Percentiles rank a stretch among this genome's conserved stretches.
These are phyloP conservation scores for Lysiphlebus fabarum DNA, from an alignment of 1,140 invertebrate genomes.

Conservation along the genomic window DNA sequence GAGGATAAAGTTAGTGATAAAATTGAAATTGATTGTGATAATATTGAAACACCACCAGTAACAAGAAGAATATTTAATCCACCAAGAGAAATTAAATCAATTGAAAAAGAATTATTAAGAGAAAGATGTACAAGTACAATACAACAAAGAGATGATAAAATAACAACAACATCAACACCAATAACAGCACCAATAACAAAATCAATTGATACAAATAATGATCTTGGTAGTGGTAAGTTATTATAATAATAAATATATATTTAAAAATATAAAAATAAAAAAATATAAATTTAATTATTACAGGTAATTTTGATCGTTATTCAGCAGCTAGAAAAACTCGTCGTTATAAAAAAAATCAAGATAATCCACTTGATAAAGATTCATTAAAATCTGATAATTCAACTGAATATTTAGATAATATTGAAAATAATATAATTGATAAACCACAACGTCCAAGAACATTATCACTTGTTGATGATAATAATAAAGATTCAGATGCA, in stretches of 20 bases:
- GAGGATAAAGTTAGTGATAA: constrained; percentile 62
- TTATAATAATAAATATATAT: neutral
- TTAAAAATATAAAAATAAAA: neutral
- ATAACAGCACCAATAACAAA: constrained; percentile 8
- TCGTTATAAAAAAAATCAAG: constrained; percentile 72
- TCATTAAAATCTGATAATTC: constrained; percentile 24
- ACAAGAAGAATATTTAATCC: constrained; percentile 68
- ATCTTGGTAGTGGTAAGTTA: constrained; percentile 50
- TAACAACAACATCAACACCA: neutral
- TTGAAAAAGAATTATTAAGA: constrained; percentile 51
- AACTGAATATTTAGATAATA: constrained; percentile 21
- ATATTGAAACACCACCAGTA: constrained; percentile 84
- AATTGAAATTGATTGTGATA: constrained; percentile 85
- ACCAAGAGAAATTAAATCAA: constrained; percentile 61
- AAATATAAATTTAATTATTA: constrained; percentile 18
- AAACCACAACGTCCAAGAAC: constrained; percentile 41
- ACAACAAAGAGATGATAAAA: constrained; percentile 39
- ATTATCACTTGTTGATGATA: constrained; percentile 30
- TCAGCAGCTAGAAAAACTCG: constrained; percentile 76
- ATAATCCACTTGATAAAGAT: constrained; percentile 37
- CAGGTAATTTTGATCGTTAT: constrained; percentile 80
- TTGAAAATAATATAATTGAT: constrained; percentile 26
- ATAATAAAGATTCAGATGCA: constrained; percentile 33
- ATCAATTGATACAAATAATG: constrained; percentile 31
- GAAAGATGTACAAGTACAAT: constrained; percentile 45